These are phyloP conservation scores for human DNA, from an alignment of 2,113 vertebrate species.

Conservation along the genomic window DNA sequence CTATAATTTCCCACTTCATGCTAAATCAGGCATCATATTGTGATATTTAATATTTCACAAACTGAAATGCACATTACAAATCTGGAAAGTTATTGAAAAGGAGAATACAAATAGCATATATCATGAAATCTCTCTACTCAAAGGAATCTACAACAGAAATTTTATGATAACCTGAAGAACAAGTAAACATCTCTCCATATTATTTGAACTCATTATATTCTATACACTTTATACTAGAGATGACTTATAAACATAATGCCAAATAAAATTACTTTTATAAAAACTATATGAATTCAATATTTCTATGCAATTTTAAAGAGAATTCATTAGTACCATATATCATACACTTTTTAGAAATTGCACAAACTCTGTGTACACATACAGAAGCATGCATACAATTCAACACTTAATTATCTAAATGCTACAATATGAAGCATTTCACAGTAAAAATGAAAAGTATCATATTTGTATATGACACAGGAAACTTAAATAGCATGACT, in stretches of 20 bases:
- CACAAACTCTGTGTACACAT: not conserved
- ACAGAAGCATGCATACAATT: not conserved
- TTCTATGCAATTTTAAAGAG: not conserved
- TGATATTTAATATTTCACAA: conserved; percentile 4
- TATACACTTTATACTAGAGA: not conserved
- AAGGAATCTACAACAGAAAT: not conserved
- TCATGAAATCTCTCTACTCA: not conserved
- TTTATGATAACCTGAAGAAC: not conserved
- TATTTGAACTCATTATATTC: not conserved
- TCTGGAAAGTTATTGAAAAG: not conserved
- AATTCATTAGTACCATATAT: not conserved
- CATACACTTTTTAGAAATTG: not conserved
- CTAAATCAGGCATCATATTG: not conserved
- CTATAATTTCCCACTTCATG: not conserved
- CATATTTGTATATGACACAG: not conserved
- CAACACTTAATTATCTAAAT: not conserved
- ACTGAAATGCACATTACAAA: not conserved
- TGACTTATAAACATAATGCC: not conserved
- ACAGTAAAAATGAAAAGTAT: not conserved
- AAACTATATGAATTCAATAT: not conserved
- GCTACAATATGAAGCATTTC: not conserved
- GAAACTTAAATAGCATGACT: not conserved
- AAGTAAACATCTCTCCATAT: not conserved
- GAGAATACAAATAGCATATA: not conserved
- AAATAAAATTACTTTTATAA: conserved; percentile 40